Percentiles rank a stretch among this genome's conserved stretches.
Evolutionary conservation across 2,888 invertebrate species (phyloP).

Genomic region (Ormyrus labotus): DNA sequence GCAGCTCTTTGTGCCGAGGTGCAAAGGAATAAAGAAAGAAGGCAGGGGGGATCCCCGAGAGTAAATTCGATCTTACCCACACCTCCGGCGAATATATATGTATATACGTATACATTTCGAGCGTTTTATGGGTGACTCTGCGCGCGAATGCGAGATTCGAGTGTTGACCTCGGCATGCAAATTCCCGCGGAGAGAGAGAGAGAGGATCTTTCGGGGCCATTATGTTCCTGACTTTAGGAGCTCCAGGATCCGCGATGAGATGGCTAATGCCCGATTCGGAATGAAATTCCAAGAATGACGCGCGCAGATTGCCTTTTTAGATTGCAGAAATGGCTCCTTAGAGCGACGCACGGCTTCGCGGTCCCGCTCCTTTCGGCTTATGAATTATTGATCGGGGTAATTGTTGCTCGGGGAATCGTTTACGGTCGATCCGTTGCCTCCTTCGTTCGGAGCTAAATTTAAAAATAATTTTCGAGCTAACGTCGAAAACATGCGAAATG

Average conservation of each 20-base stretch:
- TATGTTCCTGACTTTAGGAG: constrained; percentile 37
- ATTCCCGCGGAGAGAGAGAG: constrained; percentile 24
- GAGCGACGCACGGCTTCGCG: not conserved
- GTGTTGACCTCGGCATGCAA: constrained; percentile 45
- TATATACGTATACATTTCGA: too few species aligned
- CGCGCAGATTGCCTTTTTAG: constrained; percentile 8
- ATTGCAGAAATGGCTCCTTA: not conserved
- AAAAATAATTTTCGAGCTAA: too few species aligned
- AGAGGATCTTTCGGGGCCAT: constrained; percentile 34
- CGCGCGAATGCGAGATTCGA: constrained; percentile 12
- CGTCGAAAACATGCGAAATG: too few species aligned
- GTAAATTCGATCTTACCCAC: constrained; percentile 18
- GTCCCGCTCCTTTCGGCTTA: not conserved
- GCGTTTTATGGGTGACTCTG: too few species aligned
- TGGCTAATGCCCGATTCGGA: constrained; percentile 21
- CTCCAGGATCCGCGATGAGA: constrained; percentile 5
- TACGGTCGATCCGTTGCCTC: too few species aligned
- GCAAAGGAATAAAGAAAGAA: not conserved
- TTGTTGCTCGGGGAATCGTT: not conserved
- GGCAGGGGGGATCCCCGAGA: not conserved
- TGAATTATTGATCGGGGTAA: constrained; percentile 28
- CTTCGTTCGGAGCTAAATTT: too few species aligned
- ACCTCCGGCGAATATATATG: constrained; percentile 17
- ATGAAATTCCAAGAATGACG: constrained; percentile 37
- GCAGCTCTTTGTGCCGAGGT: constrained; percentile 6